These are phyloP conservation scores for Tinamus guttatus DNA, from an alignment of 2,113 vertebrate genomes.

Conservation along the genomic window DNA sequence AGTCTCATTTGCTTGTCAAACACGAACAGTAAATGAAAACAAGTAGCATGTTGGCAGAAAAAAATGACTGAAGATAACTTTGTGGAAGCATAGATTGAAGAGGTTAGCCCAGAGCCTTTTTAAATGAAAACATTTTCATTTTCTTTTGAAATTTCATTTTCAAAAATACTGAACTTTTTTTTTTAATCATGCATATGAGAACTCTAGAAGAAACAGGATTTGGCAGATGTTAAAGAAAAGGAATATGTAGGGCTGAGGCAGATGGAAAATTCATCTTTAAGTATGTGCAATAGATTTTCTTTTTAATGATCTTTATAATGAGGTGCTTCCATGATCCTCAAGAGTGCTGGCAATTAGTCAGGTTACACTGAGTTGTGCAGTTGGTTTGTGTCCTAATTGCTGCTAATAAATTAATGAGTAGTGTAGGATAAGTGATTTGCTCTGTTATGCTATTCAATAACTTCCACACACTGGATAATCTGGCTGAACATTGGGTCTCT, in stretches of 20 bases:
- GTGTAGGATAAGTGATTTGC: background rate
- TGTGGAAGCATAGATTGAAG: background rate
- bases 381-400: background rate
- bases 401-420: background rate
- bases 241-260: background rate
- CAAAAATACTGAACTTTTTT: background rate
- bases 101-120: background rate
- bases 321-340: background rate
- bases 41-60: background rate
- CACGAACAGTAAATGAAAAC: background rate
- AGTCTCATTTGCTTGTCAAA: background rate
- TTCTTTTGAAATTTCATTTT: too few species aligned
- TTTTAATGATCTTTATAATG: background rate
- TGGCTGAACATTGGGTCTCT: background rate
- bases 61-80: background rate
- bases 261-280: background rate
- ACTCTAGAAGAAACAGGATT: background rate
- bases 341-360: background rate
- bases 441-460: background rate
- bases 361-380: background rate
- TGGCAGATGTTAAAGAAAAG: background rate
- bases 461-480: background rate
- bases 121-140: accelerated
- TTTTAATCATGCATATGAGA: background rate
- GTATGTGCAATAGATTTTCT: background rate